A percentile compares a stretch with the other conserved stretches of the same genome.
phyloP scores from a whole-genome alignment of 2,888 invertebrate species.

The Allophyes oxyacanthae region DNA sequence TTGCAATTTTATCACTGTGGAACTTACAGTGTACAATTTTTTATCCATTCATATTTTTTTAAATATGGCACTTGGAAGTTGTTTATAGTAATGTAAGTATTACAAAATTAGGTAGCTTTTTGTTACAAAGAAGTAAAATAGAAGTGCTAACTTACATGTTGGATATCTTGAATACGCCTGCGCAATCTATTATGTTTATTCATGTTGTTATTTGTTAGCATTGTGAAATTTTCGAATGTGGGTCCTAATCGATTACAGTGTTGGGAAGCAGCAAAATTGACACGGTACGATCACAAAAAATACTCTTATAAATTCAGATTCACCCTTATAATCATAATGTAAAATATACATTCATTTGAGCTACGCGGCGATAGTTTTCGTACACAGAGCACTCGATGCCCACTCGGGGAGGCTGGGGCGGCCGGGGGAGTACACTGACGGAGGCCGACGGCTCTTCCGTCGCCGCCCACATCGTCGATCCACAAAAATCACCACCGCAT shows the following conservation, averaged over 20 bases:
- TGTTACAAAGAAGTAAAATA: constrained; percentile 53
- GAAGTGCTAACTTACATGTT: constrained; percentile 50
- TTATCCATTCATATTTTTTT: constrained; percentile 55
- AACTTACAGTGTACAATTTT: constrained; percentile 47
- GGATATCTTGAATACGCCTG: constrained; percentile 38
- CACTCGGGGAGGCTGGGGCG: constrained; percentile 10
- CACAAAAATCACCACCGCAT: constrained; percentile 60
- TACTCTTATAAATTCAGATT: constrained; percentile 83
- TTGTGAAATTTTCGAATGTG: constrained; percentile 34
- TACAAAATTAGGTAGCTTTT: constrained; percentile 49
- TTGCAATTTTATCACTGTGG: constrained; percentile 51
- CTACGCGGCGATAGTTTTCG: constrained; percentile 73
- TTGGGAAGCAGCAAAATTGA: constrained; percentile 76
- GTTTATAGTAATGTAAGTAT: constrained; percentile 52
- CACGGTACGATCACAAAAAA: constrained; percentile 75
- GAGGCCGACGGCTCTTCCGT: not conserved
- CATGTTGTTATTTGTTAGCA: constrained; percentile 31
- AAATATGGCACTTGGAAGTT: constrained; percentile 71
- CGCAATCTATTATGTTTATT: constrained; percentile 32
- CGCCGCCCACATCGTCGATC: constrained; percentile 29
- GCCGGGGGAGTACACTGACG: constrained; percentile 18
- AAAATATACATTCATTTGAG: constrained; percentile 80
- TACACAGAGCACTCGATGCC: constrained; percentile 45
- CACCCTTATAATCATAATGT: constrained; percentile 74
- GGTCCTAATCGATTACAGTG: constrained; percentile 74